phyloP scores from a whole-genome alignment of 2,797 vertebrate species.

The Enteromius treurensis region DNA sequence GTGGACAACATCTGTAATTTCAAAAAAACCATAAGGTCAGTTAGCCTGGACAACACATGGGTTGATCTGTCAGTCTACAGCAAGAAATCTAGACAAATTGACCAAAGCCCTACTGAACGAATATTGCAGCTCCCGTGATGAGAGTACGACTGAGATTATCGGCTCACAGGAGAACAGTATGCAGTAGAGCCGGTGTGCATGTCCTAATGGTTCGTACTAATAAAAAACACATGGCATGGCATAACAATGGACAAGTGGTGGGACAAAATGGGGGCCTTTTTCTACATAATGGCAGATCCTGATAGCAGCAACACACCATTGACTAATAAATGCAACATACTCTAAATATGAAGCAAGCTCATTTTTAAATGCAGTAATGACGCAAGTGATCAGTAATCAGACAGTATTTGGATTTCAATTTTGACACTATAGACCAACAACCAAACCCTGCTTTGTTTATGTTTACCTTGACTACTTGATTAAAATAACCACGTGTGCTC shows the following conservation, averaged over 20 bases:
- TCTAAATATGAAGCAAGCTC: background rate
- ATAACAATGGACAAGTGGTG: constrained; percentile 44
- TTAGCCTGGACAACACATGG: background rate
- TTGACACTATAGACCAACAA: background rate
- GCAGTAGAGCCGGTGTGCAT: constrained; percentile 44
- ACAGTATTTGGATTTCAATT: background rate
- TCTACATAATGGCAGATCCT: constrained; percentile 9
- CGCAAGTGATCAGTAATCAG: background rate
- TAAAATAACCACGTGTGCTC: background rate
- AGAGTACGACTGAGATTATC: background rate
- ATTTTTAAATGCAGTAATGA: too few species aligned
- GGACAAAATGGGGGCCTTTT: constrained; percentile 44
- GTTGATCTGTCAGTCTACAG: background rate
- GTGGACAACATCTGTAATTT: background rate
- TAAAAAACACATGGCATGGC: constrained; percentile 54
- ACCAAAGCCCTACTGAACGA: background rate
- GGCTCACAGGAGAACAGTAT: background rate
- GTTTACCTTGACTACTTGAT: background rate
- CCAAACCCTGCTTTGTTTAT: background rate
- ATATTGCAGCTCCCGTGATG: background rate
- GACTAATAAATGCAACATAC: background rate
- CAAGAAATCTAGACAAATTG: background rate
- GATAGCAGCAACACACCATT: background rate
- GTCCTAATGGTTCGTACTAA: constrained; percentile 69
- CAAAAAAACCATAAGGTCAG: background rate